phyloP scores from a whole-genome alignment of 2,888 invertebrate genomes.

The Perizoma affinitatum region DNA sequence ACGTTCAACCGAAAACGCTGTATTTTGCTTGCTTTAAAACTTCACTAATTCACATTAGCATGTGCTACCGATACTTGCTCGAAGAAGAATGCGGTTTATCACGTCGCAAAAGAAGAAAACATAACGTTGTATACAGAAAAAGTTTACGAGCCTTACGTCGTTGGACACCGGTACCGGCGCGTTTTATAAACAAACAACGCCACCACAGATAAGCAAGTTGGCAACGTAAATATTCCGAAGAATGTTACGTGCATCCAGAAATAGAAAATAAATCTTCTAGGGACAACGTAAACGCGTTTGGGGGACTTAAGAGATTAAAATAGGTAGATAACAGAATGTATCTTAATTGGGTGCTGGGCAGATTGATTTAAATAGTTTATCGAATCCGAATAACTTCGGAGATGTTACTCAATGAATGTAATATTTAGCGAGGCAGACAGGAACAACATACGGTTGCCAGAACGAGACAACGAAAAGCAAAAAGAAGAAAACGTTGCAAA shows the following conservation, averaged over 20 bases:
- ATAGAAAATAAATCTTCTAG: conserved; percentile 44
- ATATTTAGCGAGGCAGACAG: conserved; percentile 51
- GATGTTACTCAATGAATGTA: conserved; percentile 56
- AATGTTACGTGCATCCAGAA: conserved; percentile 49
- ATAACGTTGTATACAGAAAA: conserved; percentile 43
- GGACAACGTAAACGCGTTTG: conserved; percentile 33
- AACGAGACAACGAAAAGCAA: conserved; percentile 48
- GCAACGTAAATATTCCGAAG: conserved; percentile 52
- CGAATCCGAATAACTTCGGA: conserved; percentile 41
- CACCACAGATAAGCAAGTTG: conserved; percentile 59
- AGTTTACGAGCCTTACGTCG: conserved; percentile 50
- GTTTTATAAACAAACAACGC: conserved; percentile 66
- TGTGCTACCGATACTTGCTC: conserved; percentile 19
- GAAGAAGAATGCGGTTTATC: conserved; percentile 33
- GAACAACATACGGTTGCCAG: conserved; percentile 39
- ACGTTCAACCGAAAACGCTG: conserved; percentile 68
- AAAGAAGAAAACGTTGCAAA: conserved; percentile 48
- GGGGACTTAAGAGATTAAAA: conserved; percentile 46
- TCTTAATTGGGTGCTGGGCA: conserved; percentile 23
- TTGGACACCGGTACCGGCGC: conserved; percentile 50
- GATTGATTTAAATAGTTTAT: conserved; percentile 44
- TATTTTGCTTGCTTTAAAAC: conserved; percentile 55
- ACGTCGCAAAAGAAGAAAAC: conserved; percentile 33
- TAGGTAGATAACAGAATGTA: conserved; percentile 33
- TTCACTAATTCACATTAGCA: conserved; percentile 24